These are phyloP conservation scores for Drosophila kohkoa DNA, from an alignment of 1,140 invertebrate species.

Conservation along the genomic window DNA sequence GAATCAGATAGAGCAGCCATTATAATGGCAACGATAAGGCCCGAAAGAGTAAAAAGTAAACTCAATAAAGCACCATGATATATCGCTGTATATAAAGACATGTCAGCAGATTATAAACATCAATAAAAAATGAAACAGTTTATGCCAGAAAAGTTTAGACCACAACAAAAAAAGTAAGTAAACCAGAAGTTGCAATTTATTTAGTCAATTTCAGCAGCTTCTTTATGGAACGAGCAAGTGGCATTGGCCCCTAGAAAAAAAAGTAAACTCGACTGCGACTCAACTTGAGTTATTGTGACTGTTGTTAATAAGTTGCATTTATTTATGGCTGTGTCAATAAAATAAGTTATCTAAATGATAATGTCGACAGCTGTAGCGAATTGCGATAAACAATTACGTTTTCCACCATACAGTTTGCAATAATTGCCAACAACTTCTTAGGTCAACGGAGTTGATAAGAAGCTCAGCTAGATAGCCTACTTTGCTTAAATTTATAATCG, in stretches of 20 bases:
- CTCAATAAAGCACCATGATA: slow-evolving; percentile 13
- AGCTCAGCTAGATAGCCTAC: background rate
- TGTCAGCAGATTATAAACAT: slow-evolving; percentile 8
- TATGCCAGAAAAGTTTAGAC: background rate
- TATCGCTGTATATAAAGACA: background rate
- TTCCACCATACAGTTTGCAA: slow-evolving; percentile 12
- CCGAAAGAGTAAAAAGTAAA: background rate
- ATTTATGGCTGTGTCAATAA: slow-evolving; percentile 28
- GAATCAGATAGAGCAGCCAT: slow-evolving; percentile 21
- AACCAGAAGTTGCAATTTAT: background rate
- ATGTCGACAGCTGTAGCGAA: background rate
- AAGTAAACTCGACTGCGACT: slow-evolving; percentile 15
- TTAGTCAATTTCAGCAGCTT: background rate
- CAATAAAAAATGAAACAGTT: slow-evolving; percentile 8
- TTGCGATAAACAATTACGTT: slow-evolving; percentile 6
- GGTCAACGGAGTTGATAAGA: background rate
- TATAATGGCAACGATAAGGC: slow-evolving; percentile 22
- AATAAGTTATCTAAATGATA: slow-evolving; percentile 32
- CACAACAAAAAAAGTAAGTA: background rate
- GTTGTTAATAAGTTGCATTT: slow-evolving; percentile 20
- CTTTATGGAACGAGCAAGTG: no score
- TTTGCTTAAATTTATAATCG: background rate
- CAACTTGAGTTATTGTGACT: slow-evolving; percentile 8
- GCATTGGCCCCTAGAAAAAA: background rate
- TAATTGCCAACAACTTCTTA: slow-evolving; percentile 10